phyloP scores from a whole-genome alignment of 1,140 invertebrate species.

The Drosophila orena region DNA sequence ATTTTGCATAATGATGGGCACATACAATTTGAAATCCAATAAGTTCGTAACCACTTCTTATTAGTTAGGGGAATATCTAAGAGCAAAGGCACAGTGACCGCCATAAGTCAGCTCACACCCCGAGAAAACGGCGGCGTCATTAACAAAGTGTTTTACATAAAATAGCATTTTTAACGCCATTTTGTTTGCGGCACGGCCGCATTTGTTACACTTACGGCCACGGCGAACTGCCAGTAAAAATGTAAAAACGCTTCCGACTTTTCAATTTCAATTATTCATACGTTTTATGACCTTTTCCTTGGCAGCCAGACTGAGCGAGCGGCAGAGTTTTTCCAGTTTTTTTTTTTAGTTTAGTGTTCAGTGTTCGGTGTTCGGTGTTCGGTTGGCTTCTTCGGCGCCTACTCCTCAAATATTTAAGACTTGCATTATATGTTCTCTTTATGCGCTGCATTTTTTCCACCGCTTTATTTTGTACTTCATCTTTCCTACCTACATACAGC shows the following conservation, averaged over 20 bases:
- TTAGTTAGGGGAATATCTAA: neutral
- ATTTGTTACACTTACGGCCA: constrained; percentile 49
- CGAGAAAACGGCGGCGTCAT: constrained; percentile 34
- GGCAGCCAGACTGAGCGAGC: constrained; percentile 36
- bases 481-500: neutral
- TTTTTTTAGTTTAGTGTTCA: no score
- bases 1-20: no score
- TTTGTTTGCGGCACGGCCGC: constrained; percentile 52
- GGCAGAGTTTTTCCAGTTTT: constrained; percentile 12
- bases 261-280: constrained; percentile 83
- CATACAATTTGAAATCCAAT: no score
- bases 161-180: constrained; percentile 78
- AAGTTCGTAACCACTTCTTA: neutral
- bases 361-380: neutral
- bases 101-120: constrained; percentile 20
- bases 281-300: constrained; percentile 82
- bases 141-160: constrained; percentile 82
- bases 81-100: constrained; percentile 1
- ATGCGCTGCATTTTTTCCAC: constrained; percentile 19
- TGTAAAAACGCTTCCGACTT: constrained; percentile 77
- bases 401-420: constrained; percentile 80
- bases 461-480: constrained; percentile 11
- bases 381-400: constrained; percentile 39
- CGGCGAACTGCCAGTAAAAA: constrained; percentile 55
- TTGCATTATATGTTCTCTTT: constrained; percentile 66